These are phyloP conservation scores for Microplitis demolitor DNA, from an alignment of 1,140 invertebrate genomes.

Conservation along the genomic window DNA sequence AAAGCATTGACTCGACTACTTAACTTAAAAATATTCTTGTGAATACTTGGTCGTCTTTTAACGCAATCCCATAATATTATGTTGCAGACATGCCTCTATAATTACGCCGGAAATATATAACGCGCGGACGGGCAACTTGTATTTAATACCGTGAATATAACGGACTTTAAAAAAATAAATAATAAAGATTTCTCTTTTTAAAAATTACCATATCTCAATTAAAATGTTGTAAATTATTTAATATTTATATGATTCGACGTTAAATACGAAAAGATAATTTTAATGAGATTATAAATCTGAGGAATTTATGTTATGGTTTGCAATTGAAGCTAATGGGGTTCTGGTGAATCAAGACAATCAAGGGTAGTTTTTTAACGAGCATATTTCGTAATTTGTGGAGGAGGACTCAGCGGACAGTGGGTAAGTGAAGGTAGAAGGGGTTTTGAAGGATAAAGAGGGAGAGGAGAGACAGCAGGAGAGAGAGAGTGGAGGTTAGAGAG, in stretches of 20 bases:
- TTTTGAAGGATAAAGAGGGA: not conserved
- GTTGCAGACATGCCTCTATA: not conserved
- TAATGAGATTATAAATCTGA: no score
- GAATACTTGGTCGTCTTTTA: conserved; percentile 10
- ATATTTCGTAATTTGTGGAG: no score
- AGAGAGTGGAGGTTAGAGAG: conserved; percentile 13
- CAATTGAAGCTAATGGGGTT: not conserved
- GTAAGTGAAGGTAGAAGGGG: no score
- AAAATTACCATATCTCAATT: not conserved
- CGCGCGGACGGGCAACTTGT: conserved; percentile 23
- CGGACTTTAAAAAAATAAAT: not conserved
- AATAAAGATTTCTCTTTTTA: not conserved
- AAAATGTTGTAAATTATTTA: not conserved
- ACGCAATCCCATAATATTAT: not conserved
- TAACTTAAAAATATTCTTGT: no score
- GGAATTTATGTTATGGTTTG: no score
- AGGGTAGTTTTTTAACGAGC: no score
- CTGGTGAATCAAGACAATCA: no score
- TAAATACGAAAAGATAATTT: no score
- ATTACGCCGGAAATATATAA: conserved; percentile 30
- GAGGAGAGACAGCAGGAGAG: conserved; percentile 15
- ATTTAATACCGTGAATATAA: conserved; percentile 50
- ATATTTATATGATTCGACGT: no score
- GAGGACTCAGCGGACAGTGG: no score
- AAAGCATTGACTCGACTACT: no score